Percentiles rank a stretch among this genome's conserved stretches.
Evolutionary conservation across 2,113 vertebrate species (phyloP).

Genomic region (Jaculus jaculus): DNA sequence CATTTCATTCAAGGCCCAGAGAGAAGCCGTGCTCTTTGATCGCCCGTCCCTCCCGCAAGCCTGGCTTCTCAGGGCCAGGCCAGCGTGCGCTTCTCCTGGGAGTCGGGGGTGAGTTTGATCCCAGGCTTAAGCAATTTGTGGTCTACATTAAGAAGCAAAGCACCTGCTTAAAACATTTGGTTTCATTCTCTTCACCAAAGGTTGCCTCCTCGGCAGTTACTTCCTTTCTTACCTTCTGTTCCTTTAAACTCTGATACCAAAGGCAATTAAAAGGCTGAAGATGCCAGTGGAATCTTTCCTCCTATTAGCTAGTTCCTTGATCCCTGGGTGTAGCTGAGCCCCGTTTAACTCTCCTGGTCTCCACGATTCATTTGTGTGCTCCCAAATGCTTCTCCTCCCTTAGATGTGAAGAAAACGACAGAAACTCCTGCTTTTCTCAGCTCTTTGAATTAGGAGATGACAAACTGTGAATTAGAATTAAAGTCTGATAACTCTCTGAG

Average conservation of each 20-base stretch:
- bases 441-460: neutral
- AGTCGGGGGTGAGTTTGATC: constrained; percentile 7
- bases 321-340: neutral
- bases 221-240: constrained; percentile 65
- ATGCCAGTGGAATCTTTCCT: neutral
- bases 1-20: neutral
- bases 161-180: constrained; percentile 42
- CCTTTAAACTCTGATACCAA: constrained; percentile 23
- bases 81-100: neutral
- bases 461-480: neutral
- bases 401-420: neutral
- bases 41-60: neutral
- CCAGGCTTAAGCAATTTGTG: constrained; percentile 58
- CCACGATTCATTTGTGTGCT: neutral
- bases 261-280: neutral
- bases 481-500: neutral
- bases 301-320: neutral
- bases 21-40: neutral
- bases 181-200: constrained; percentile 27
- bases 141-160: constrained; percentile 15
- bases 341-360: neutral
- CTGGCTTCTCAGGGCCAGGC: neutral
- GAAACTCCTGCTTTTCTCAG: neutral
- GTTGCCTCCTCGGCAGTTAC: neutral
- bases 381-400: neutral